These are phyloP conservation scores for Amphipyra berbera DNA, from an alignment of 2,888 invertebrate species.

Conservation along the genomic window DNA sequence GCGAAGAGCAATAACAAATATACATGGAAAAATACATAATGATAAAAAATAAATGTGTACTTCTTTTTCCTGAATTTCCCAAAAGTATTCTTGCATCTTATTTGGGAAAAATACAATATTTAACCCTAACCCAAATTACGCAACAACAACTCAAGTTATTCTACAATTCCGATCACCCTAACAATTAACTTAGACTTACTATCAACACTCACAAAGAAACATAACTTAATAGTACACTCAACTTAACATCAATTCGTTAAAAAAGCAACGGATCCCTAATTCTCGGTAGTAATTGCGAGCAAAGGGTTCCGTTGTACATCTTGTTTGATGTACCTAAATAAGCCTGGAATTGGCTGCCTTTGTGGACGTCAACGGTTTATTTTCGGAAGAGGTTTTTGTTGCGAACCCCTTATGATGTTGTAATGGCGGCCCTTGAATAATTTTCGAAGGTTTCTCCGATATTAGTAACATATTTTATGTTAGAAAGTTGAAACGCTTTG, in stretches of 20 bases:
- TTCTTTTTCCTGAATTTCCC: no score
- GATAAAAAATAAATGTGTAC: no score
- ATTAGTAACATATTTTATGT: conserved; percentile 32
- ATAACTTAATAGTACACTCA: no score
- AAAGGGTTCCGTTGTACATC: conserved; percentile 37
- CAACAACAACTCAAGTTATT: no score
- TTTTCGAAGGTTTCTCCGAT: conserved; percentile 24
- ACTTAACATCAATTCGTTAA: conserved; percentile 27
- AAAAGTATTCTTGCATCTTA: no score
- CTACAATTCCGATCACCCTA: no score
- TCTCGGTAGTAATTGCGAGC: conserved; percentile 34
- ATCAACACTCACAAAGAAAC: background rate
- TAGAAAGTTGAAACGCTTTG: background rate
- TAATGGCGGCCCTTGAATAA: conserved; percentile 12
- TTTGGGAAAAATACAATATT: no score
- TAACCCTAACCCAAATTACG: no score
- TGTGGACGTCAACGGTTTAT: conserved; percentile 31
- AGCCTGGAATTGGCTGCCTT: conserved; percentile 46
- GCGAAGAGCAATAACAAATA: no score
- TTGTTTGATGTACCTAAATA: conserved; percentile 51
- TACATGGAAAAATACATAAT: no score
- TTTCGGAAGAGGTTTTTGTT: conserved; percentile 33
- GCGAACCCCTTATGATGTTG: conserved; percentile 24
- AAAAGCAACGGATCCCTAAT: conserved; percentile 32
- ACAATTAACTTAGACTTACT: no score